Evolutionary conservation across 2,888 invertebrate species (phyloP).

Genomic region (Drosophila mimica): DNA sequence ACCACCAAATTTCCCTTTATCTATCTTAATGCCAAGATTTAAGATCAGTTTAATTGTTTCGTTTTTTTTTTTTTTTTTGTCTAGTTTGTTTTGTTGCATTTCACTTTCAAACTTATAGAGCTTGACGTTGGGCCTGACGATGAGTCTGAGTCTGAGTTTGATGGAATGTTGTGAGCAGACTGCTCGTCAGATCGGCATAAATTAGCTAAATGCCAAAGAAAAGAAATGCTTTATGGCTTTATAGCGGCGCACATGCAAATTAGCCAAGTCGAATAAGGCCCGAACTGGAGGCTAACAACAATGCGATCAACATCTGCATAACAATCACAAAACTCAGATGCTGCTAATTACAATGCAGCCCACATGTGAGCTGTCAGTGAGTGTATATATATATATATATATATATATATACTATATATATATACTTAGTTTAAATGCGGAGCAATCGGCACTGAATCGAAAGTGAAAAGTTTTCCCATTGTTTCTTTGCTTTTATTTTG

Average conservation of each 20-base stretch:
- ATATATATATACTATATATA: neutral
- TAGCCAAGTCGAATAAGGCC: slow-evolving; percentile 36
- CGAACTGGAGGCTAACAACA: slow-evolving; percentile 33
- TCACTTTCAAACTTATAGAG: slow-evolving; percentile 69
- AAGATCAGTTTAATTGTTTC: slow-evolving; percentile 72
- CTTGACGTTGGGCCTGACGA: slow-evolving; percentile 52
- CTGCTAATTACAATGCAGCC: slow-evolving; percentile 67
- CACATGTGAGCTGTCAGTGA: slow-evolving; percentile 4
- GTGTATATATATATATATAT: too few relatives aligned
- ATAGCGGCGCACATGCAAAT: slow-evolving; percentile 76
- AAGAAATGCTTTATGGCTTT: slow-evolving; percentile 68
- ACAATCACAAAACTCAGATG: slow-evolving; percentile 64
- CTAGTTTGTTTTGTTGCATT: slow-evolving; percentile 49
- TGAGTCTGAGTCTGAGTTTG: slow-evolving; percentile 60
- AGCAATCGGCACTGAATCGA: slow-evolving; percentile 45
- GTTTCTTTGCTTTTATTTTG: slow-evolving; percentile 11
- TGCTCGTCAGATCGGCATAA: slow-evolving; percentile 55
- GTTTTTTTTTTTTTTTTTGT: slow-evolving; percentile 3
- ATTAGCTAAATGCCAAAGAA: slow-evolving; percentile 65
- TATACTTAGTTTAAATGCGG: slow-evolving; percentile 8
- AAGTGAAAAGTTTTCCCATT: slow-evolving; percentile 64
- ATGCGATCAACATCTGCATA: slow-evolving; percentile 45
- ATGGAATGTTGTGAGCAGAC: slow-evolving; percentile 57
- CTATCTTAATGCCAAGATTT: slow-evolving; percentile 68
- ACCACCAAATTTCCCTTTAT: slow-evolving; percentile 70